These are phyloP conservation scores for Drosophila histrio DNA, from an alignment of 2,888 invertebrate species.

Conservation along the genomic window DNA sequence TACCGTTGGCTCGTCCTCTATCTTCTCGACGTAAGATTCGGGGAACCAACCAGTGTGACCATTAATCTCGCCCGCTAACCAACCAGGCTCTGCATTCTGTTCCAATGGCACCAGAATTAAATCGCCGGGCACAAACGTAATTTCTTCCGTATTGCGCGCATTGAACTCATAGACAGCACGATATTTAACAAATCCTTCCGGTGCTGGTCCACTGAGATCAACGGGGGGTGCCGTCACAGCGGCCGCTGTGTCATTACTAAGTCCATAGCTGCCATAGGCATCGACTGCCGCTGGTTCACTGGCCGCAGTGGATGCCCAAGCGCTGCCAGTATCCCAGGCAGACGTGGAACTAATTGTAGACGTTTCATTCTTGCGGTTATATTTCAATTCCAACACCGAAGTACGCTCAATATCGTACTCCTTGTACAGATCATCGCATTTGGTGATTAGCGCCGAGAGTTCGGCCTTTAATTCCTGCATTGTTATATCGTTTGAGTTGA, in stretches of 20 bases:
- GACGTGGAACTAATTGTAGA: constrained; percentile 75
- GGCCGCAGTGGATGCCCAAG: constrained; percentile 38
- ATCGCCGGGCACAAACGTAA: constrained; percentile 97
- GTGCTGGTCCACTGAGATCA: constrained; percentile 82
- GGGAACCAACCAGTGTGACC: constrained; percentile 98
- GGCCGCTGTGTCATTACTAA: constrained; percentile 78
- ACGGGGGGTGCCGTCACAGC: constrained; percentile 43
- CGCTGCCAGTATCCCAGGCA: constrained; percentile 85
- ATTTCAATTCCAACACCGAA: constrained; percentile 86
- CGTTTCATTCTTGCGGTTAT: constrained; percentile 84
- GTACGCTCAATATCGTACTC: constrained; percentile 89
- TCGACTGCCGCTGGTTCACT: constrained; percentile 61
- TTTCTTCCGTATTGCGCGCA: constrained; percentile 95
- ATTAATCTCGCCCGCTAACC: constrained; percentile 96
- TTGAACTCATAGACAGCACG: constrained; percentile 97
- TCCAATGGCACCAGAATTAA: constrained; percentile 90
- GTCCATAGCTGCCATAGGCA: constrained; percentile 58
- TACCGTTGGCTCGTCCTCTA: constrained; percentile 84
- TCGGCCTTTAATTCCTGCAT: constrained; percentile 90
- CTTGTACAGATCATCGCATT: constrained; percentile 88
- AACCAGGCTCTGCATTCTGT: constrained; percentile 97
- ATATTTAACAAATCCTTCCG: constrained; percentile 88
- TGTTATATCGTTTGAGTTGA: constrained; percentile 91
- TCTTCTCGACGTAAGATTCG: constrained; percentile 95
- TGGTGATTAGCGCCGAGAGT: constrained; percentile 87